Evolutionary conservation across 1,140 invertebrate species (phyloP), one percentile per base, ranked within the genome.

Genomic region (Leguminivora glycinivorella): DNA sequence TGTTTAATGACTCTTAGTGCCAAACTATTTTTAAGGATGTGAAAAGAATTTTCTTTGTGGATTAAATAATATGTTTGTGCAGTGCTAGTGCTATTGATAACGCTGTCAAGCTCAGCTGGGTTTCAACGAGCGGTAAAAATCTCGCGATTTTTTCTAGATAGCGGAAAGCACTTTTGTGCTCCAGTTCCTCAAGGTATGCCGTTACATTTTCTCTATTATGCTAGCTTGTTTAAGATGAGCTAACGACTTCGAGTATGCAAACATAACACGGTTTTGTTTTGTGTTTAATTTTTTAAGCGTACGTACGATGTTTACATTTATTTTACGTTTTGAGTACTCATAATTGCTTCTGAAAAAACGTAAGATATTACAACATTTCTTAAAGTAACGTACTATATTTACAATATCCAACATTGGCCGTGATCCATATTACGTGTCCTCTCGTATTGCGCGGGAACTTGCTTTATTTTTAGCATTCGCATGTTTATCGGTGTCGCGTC

Each of bases 31-130:
- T 29, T 63, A 63, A 19, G 29, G n/a, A 31, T 31, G 26, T 63
- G 29, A 29, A 63, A 24, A 34, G n/a, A 34, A 63, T 25, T 31
- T 17, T 29, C 1, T 29, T 60, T 60, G n/a, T 29, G 24, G 24
- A 60, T 29, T 60, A 29, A 60, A 60, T 60, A 60, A 58, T 47
- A 56, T 68, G 73, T 72, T 60, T 29, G 67, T 69, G 66, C 22
- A 75, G 75, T 77, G 78, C 31, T 38, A 70, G 73, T 77, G 72
- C 76, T 81, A 83, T 85, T 91, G 87, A 85, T 91, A 91, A 86
- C 83, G 79, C 86, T 84, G 83, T 89, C 87, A 87, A 89, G 88
- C 85, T 90, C 89, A 91, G 89, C 89, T 91, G 89, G 56, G 80
- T 83, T 70, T 75, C 78, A 77, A 82, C 77, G 87, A 91, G 88